These are phyloP conservation scores for Rhynchopsitta pachyrhyncha DNA, from an alignment of 2,113 vertebrate species.

Conservation along the genomic window DNA sequence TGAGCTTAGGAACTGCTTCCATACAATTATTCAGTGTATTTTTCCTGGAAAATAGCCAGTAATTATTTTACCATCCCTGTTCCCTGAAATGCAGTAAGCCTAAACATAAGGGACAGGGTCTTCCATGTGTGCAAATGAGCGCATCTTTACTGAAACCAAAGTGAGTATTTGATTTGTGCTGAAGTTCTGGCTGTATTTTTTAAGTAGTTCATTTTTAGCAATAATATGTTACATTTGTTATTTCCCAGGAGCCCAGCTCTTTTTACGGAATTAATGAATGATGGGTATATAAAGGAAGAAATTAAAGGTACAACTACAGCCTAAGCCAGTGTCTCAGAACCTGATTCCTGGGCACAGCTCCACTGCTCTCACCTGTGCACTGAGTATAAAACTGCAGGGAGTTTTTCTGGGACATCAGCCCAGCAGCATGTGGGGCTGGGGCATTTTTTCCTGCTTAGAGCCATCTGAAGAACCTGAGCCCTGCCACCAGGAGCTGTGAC, in stretches of 20 bases:
- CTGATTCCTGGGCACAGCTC: not conserved
- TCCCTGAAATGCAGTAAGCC: not conserved
- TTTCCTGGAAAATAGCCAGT: not conserved
- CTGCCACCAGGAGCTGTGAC: not conserved
- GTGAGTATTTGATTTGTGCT: not conserved
- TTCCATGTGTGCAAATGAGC: not conserved
- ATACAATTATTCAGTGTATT: not conserved
- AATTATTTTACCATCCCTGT: not conserved
- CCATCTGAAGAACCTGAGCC: not conserved
- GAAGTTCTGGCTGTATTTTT: not conserved
- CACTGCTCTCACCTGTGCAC: accelerated
- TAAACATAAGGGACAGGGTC: not conserved
- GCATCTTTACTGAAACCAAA: not conserved
- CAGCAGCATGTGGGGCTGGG: not conserved
- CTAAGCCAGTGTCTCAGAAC: not conserved
- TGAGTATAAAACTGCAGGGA: accelerated
- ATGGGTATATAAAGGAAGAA: not conserved
- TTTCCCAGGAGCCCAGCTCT: not conserved
- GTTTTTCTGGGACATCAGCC: not conserved
- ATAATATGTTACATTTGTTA: not conserved
- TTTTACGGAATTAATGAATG: not conserved
- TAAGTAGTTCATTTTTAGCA: not conserved
- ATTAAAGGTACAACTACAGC: not conserved
- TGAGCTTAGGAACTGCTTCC: not conserved
- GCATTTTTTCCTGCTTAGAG: not conserved